These are phyloP conservation scores for Diacarnus erythraeanus DNA, from an alignment of 37 sponge, comb jelly and placozoan genomes.

Conservation along the genomic window DNA sequence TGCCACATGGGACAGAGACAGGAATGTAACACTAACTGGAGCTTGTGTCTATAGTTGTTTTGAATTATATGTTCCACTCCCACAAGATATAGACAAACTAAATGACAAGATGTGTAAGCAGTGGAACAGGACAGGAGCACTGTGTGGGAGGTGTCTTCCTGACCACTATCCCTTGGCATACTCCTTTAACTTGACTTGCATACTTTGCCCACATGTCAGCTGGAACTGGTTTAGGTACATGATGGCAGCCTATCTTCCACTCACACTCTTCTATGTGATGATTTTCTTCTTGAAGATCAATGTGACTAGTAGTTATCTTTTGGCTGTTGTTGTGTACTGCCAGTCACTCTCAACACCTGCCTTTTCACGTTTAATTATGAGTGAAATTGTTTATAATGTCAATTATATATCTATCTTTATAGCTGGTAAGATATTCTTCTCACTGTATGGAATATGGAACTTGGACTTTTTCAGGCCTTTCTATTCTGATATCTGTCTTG, in stretches of 20 bases:
- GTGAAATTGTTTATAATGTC: not conserved
- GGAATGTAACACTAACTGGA: not conserved
- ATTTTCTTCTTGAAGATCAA: slow-evolving; percentile 15
- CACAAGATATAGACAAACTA: not conserved
- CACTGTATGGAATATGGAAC: slow-evolving; percentile 13
- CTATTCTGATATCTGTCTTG: not conserved
- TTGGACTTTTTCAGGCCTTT: slow-evolving; percentile 26
- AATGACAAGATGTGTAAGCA: slow-evolving; percentile 19
- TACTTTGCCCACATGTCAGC: not conserved
- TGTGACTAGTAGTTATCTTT: slow-evolving; percentile 36
- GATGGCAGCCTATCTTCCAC: slow-evolving; percentile 15
- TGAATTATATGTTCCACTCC: not conserved
- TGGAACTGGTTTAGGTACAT: slow-evolving; percentile 9
- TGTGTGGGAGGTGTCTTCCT: slow-evolving; percentile 63
- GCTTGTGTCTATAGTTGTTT: not conserved
- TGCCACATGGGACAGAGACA: not conserved
- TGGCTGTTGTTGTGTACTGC: slow-evolving; percentile 52
- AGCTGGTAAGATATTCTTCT: not conserved
- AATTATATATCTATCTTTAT: not conserved
- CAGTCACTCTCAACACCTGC: slow-evolving; percentile 37
- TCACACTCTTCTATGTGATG: slow-evolving; percentile 26
- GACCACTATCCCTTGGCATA: slow-evolving; percentile 30
- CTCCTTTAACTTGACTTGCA: slow-evolving; percentile 17
- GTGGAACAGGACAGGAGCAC: slow-evolving; percentile 32
- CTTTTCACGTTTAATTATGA: slow-evolving; percentile 3